Evolutionary conservation across 2,797 vertebrate genomes (phyloP), one percentile per base, ranked within the genome.

Genomic region (Syngnathus acus): DNA sequence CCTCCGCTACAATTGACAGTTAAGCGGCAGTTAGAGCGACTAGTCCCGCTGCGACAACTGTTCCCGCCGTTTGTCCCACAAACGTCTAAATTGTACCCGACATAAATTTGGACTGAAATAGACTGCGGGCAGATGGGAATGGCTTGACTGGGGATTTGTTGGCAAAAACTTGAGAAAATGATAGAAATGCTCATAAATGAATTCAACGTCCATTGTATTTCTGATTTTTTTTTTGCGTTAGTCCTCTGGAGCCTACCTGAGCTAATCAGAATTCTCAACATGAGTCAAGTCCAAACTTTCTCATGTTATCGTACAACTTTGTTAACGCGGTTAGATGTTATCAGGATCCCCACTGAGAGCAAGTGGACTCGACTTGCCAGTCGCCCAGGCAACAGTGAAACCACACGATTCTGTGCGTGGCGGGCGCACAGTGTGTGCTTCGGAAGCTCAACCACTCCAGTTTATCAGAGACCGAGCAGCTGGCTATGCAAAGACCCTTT

Each of bases 331-430:
- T 32, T 57, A 16, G 37, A 57, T 17, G 2, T 14, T 2, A 57
- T 37, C 23, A 76, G 48, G 19, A 66, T 68, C 65, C 74, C 68
- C 63, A 66, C 43, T 3, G 45, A 73, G 68, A 48, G 62, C 62
- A 66, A 63, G 68, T n/a, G 64, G 65, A 21, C 61, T 60, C 62
- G 68, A 66, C 81, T 81, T 82, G 71, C 66, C 53, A 64, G 86
- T 87, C 85, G 65, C 80, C 78, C 76, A 80, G 66, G 84, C 74
- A 84, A 87, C 87, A 65, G 73, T 65, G 82, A 70, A 78, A 80
- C 72, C 78, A 78, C 74, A 74, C 62, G 73, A 72, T 78, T 54
- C 39, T 65, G 43, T 65, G 68, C 65, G 66, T 70, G 71, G 58
- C 58, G 65, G 53, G 16, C 48, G 51, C 9, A 37, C 13, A 14